Evolutionary conservation across 2,113 vertebrate species (phyloP), one percentile per base, ranked within the genome.

Genomic region (Turnix velox): DNA sequence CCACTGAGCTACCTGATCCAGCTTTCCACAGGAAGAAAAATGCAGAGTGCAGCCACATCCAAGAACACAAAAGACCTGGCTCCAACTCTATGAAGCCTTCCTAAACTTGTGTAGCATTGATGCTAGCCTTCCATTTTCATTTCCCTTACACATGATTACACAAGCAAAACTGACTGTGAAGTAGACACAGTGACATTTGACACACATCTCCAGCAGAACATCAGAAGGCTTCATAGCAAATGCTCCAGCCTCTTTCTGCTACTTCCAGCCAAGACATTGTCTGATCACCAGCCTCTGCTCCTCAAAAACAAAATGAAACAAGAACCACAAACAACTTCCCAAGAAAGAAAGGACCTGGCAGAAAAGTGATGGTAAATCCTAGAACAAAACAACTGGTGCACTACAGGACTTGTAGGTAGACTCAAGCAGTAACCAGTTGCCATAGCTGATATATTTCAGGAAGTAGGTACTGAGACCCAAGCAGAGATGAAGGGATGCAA

Each of bases 31-130:
- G 24, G 42, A 83, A 39, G 30, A 82, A 54, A 30, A 69, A 27
- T 0, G 0, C 3, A 40, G 8, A 2, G 8, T 31, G 22, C 45
- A 78, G 30, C 15, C 15, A n/a, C 22, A 17, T 42, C 31, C 49
- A 85, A 66, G 39, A 73, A 63, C 0, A 0, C 31, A 19, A 71
- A 66, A 74, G 14, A 45, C 59, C 9, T 48, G n/a, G 6, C 45
- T 82, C 12, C 30, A 45, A 72, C 14, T 45, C 39, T 71, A 42
- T 10, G 2, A 73, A 85, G 45, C 35, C 28, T 68, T 82, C 43
- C 30, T 71, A 39, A 63, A 24, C 12, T 46, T 2, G 3, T 28
- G 7, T 0, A 77, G n/a, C 8, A 14, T 71, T 35, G 14, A 73
- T 58, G 27, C 35, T 31, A 11, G n/a, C 4, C 23, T 13, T 48